phyloP scores from a whole-genome alignment of 2,888 invertebrate species.

The Drosophila meridionalis region DNA sequence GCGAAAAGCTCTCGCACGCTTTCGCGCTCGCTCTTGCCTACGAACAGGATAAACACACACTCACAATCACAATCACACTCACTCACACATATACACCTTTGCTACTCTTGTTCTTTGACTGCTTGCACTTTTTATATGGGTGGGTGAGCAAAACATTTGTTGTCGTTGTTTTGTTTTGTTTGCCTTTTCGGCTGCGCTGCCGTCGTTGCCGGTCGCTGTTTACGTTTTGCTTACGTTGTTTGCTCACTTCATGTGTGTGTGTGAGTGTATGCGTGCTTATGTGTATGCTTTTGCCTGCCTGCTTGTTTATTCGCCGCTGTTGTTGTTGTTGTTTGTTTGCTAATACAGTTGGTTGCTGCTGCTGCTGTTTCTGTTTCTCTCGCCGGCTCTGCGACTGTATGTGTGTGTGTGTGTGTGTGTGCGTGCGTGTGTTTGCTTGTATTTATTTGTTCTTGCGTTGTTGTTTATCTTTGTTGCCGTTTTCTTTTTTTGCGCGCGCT shows the following conservation, averaged over 20 bases:
- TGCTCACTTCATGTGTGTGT: conserved; percentile 8
- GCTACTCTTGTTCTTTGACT: conserved; percentile 22
- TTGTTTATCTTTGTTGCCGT: conserved; percentile 74
- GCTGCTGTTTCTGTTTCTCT: conserved; percentile 38
- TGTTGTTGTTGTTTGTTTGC: conserved; percentile 46
- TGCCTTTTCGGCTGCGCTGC: conserved; percentile 44
- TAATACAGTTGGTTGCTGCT: conserved; percentile 59
- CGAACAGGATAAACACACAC: conserved; percentile 56
- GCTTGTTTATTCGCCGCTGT: conserved; percentile 28
- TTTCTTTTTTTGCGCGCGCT: conserved; percentile 58
- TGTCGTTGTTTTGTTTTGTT: conserved; percentile 57
- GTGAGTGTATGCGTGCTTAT: conserved; percentile 3
- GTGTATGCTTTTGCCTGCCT: conserved; percentile 27
- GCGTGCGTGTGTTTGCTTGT: conserved; percentile 38
- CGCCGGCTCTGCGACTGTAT: conserved; percentile 29
- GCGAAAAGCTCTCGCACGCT: conserved; percentile 34
- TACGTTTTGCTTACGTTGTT: conserved; percentile 54
- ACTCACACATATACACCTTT: conserved; percentile 16
- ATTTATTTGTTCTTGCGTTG: conserved; percentile 50
- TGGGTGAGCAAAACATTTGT: conserved; percentile 43
- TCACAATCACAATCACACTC: conserved; percentile 10
- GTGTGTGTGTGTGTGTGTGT: conserved; percentile 14
- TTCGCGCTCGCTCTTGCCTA: conserved; percentile 22
- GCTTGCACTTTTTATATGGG: conserved; percentile 49
- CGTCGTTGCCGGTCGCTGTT: conserved; percentile 55